Evolutionary conservation across 2,113 vertebrate species (phyloP).

Genomic region (Climacteris rufus): DNA sequence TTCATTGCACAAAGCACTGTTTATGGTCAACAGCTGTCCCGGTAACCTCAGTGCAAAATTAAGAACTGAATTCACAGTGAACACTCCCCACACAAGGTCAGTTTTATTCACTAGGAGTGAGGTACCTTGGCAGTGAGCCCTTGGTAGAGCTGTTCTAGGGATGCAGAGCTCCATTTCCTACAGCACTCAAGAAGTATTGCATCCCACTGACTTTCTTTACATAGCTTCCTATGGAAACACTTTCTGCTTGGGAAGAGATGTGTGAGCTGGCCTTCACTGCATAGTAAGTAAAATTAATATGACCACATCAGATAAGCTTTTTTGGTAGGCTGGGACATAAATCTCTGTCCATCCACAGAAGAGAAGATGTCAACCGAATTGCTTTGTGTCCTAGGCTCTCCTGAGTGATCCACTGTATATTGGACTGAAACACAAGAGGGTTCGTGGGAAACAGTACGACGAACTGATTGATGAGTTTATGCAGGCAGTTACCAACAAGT

Average conservation of each 20-base stretch:
- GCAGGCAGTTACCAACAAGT: constrained; percentile 95
- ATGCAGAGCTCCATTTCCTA: not conserved
- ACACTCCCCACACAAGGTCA: not conserved
- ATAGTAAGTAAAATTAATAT: not conserved
- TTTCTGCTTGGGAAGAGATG: not conserved
- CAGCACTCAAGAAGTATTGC: not conserved
- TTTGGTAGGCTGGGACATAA: not conserved
- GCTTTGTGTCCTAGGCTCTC: constrained; percentile 79
- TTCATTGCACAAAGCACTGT: not conserved
- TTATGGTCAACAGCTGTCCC: not conserved
- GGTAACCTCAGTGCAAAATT: not conserved
- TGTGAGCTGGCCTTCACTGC: not conserved
- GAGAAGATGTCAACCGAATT: constrained; percentile 15
- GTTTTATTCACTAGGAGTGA: not conserved
- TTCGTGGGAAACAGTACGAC: constrained; percentile 91
- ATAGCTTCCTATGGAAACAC: not conserved
- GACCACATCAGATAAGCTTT: not conserved
- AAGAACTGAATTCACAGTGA: not conserved
- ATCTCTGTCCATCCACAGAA: not conserved
- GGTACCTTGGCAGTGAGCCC: not conserved
- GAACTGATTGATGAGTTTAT: constrained; percentile 96
- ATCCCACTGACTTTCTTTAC: not conserved
- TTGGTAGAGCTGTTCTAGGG: not conserved
- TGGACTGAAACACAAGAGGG: constrained; percentile 91
- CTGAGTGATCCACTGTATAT: constrained; percentile 94